These are phyloP conservation scores for Phoebastria nigripes DNA, from an alignment of 2,797 vertebrate genomes.

Conservation along the genomic window DNA sequence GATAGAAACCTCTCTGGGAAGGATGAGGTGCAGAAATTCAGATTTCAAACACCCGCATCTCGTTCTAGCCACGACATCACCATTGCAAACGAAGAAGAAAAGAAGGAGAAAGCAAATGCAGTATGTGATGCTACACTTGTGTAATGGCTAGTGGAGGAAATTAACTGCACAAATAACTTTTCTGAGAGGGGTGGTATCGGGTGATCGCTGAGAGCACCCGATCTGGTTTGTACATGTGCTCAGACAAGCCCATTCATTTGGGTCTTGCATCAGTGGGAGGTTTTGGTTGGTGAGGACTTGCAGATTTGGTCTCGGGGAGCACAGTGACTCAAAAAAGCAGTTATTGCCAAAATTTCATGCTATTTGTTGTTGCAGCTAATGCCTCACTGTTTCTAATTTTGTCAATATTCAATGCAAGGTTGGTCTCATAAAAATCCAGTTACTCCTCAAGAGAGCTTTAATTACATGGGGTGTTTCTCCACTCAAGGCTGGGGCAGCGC, in stretches of 20 bases:
- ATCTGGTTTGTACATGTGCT: neutral
- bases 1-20: neutral
- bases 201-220: too few species aligned
- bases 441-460: neutral
- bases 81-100: neutral
- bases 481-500: neutral
- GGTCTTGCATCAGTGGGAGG: neutral
- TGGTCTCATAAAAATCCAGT: neutral
- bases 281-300: neutral
- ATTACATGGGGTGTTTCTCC: neutral
- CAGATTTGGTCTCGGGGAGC: neutral
- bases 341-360: neutral
- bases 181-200: neutral
- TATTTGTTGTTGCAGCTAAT: neutral
- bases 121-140: too few species aligned
- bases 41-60: neutral
- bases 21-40: neutral
- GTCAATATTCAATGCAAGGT: fast-evolving
- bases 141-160: neutral
- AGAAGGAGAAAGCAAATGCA: neutral
- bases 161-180: neutral
- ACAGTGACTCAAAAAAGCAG: neutral
- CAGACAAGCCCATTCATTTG: neutral
- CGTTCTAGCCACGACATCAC: fast-evolving
- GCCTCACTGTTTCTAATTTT: neutral